phyloP scores from a whole-genome alignment of 2,888 invertebrate species.

The Pachliopta kotzebuea region DNA sequence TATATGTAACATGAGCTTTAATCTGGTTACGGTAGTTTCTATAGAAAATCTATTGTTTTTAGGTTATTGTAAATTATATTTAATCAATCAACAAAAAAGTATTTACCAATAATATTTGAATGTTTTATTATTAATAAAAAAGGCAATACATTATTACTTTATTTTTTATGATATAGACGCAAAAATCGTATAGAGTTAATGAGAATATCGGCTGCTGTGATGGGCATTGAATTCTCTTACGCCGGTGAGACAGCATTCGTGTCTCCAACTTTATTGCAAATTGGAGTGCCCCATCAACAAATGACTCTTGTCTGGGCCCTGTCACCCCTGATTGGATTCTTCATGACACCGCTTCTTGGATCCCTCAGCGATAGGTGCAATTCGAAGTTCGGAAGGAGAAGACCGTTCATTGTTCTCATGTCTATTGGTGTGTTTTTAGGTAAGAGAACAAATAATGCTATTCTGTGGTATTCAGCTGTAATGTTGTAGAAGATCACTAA shows the following conservation, averaged over 20 bases:
- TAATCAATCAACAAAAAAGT: too few relatives aligned
- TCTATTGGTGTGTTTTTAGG: constrained; percentile 94
- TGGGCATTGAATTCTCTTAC: constrained; percentile 98
- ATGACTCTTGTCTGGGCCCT: constrained; percentile 98
- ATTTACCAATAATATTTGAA: too few relatives aligned
- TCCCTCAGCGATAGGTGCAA: constrained; percentile 95
- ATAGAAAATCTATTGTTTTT: too few relatives aligned
- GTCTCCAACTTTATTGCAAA: constrained; percentile 94
- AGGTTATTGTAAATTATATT: too few relatives aligned
- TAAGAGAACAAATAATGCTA: constrained; percentile 50
- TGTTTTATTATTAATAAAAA: too few relatives aligned
- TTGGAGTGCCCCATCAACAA: constrained; percentile 94
- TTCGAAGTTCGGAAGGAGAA: constrained; percentile 88
- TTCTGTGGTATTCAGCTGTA: too few relatives aligned
- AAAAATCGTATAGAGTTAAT: constrained; percentile 91
- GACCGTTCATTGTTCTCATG: constrained; percentile 94
- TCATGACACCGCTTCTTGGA: constrained; percentile 94
- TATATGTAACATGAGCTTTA: too few relatives aligned
- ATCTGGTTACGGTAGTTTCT: too few relatives aligned
- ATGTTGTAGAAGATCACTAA: too few relatives aligned
- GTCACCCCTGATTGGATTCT: constrained; percentile 96
- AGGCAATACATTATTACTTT: too few relatives aligned
- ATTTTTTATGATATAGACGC: constrained; percentile 70
- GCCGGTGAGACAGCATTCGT: constrained; percentile 99
- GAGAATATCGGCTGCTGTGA: constrained; percentile 95